phyloP scores from a whole-genome alignment of 1,140 invertebrate species.

The Microplitis demolitor region DNA sequence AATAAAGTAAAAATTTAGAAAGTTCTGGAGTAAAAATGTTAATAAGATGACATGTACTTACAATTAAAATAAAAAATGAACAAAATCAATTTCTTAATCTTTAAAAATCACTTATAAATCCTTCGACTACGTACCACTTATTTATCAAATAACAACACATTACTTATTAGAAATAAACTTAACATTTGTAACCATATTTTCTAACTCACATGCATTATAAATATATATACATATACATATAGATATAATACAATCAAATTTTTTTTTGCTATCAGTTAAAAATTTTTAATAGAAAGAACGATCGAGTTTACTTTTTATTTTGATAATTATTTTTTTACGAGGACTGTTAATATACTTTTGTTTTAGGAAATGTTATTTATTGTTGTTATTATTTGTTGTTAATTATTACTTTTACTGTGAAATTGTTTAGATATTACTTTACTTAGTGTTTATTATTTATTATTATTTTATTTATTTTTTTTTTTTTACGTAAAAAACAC shows the following conservation, averaged over 20 bases:
- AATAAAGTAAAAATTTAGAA: background rate
- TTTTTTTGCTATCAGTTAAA: background rate
- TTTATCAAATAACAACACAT: constrained; percentile 42
- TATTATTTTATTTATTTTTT: too few species aligned
- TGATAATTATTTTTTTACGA: too few species aligned
- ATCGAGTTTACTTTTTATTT: too few species aligned
- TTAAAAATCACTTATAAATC: constrained; percentile 19
- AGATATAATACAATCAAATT: background rate
- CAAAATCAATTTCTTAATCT: background rate
- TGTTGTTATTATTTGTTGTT: too few species aligned
- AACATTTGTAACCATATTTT: constrained; percentile 40
- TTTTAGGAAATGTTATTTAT: too few species aligned
- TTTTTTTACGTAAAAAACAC: too few species aligned
- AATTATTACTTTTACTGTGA: too few species aligned
- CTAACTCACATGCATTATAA: background rate
- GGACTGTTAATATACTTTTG: too few species aligned
- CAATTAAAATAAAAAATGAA: background rate
- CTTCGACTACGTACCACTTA: constrained; percentile 34
- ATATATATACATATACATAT: background rate
- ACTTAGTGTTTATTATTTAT: too few species aligned
- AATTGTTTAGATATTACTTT: too few species aligned
- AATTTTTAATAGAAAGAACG: background rate
- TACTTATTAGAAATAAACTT: constrained; percentile 44
- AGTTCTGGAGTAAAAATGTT: background rate
- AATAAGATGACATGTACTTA: background rate